A percentile compares a stretch with the other conserved stretches of the same genome.
These are phyloP conservation scores for Sander lucioperca DNA, from an alignment of 2,113 vertebrate genomes.

Conservation along the genomic window DNA sequence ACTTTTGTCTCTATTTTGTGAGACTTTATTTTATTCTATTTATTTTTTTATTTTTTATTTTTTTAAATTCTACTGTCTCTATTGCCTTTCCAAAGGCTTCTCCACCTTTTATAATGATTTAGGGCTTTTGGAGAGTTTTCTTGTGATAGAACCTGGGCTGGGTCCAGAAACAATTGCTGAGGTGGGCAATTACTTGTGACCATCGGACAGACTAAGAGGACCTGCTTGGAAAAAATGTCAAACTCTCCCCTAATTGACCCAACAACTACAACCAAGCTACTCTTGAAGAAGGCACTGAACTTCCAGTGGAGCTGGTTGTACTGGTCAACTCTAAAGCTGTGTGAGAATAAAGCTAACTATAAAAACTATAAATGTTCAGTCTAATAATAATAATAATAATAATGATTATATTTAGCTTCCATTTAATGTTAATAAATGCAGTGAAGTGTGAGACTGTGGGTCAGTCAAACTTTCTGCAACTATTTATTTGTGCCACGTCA, in stretches of 20 bases:
- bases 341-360: not conserved
- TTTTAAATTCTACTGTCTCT: not conserved
- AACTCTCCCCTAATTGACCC: not conserved
- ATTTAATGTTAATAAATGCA: not conserved
- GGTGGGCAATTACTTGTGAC: not conserved
- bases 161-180: not conserved
- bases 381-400: not conserved
- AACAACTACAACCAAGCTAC: not conserved
- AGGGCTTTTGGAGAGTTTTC: not conserved
- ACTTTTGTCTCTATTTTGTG: not conserved
- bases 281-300: not conserved
- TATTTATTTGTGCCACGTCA: slow-evolving; percentile 54
- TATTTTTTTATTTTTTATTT: not conserved
- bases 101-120: not conserved
- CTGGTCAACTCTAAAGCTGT: not conserved
- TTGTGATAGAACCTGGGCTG: too few relatives aligned
- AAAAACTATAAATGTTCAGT: not conserved
- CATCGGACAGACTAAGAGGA: too few relatives aligned
- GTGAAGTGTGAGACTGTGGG: slow-evolving; percentile 15
- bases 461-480: slow-evolving; percentile 61
- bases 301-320: too few relatives aligned
- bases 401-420: not conserved
- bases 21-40: not conserved
- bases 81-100: not conserved
- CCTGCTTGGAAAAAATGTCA: too few relatives aligned